phyloP scores from a whole-genome alignment of 2,888 invertebrate genomes.

The Mythimna albipuncta region DNA sequence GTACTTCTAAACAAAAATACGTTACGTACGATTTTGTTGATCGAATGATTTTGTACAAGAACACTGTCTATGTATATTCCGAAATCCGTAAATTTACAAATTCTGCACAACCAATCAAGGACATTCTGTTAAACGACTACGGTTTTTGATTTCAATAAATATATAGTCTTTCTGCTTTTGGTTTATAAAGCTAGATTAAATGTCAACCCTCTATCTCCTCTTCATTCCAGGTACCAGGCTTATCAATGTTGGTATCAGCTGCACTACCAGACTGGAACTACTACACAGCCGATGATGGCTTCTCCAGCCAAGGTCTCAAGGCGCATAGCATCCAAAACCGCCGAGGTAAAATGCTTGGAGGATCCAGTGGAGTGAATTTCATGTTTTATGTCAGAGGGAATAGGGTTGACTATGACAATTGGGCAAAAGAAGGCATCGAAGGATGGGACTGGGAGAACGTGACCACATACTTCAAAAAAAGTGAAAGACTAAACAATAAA shows the following conservation, averaged over 20 bases:
- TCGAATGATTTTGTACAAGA: too few species aligned
- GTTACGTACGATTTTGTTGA: too few species aligned
- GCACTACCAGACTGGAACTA: slow-evolving; percentile 92
- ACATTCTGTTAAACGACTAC: too few species aligned
- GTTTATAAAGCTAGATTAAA: too few species aligned
- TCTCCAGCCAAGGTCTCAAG: slow-evolving; percentile 69
- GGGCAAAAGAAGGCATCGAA: slow-evolving; percentile 92
- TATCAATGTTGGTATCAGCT: slow-evolving; percentile 57
- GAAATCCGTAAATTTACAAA: too few species aligned
- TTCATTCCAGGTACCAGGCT: slow-evolving; percentile 65
- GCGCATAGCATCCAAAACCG: slow-evolving; percentile 77
- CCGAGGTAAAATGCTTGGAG: slow-evolving; percentile 92
- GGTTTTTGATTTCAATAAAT: too few species aligned
- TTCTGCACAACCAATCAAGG: too few species aligned
- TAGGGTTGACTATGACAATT: slow-evolving; percentile 91
- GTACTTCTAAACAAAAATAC: too few species aligned
- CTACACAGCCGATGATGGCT: slow-evolving; percentile 71
- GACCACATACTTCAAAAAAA: slow-evolving; percentile 75
- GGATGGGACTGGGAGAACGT: slow-evolving; percentile 77
- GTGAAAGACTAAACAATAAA: slow-evolving; percentile 66
- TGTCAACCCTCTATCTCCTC: background rate
- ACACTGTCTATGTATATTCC: too few species aligned
- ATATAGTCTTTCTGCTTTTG: background rate
- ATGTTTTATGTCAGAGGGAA: slow-evolving; percentile 93
- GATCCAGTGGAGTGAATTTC: slow-evolving; percentile 92